Evolutionary conservation across 2,797 vertebrate genomes (phyloP).

Genomic region (Craterocephalus amniculus): DNA sequence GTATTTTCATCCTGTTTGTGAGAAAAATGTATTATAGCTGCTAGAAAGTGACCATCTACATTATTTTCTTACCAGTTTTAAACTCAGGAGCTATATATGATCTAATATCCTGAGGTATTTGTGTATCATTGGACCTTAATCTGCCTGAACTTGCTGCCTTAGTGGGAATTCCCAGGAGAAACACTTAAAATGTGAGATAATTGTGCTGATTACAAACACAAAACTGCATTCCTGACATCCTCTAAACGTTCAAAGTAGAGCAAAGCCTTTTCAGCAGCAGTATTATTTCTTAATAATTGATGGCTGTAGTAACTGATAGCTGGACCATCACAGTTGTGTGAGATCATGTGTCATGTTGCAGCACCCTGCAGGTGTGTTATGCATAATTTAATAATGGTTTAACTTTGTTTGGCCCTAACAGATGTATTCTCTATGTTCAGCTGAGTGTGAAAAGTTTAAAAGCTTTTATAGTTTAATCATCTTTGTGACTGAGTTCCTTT

Average conservation of each 20-base stretch:
- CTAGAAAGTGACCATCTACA: constrained; percentile 8
- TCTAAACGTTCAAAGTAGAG: constrained; percentile 53
- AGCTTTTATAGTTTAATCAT: constrained; percentile 8
- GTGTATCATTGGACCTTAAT: constrained; percentile 3
- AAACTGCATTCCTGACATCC: background rate
- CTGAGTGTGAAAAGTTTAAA: constrained; percentile 5
- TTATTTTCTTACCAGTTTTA: background rate
- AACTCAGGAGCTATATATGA: constrained; percentile 6
- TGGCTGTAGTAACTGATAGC: constrained; percentile 57
- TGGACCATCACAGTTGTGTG: constrained; percentile 43
- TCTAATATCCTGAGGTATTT: constrained; percentile 16
- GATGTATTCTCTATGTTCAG: background rate
- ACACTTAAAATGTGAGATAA: background rate
- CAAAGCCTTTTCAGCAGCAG: constrained; percentile 21
- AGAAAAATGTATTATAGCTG: background rate
- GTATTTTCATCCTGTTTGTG: constrained; percentile 11
- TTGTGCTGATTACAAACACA: constrained; percentile 1
- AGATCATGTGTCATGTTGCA: constrained; percentile 63
- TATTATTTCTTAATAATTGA: constrained; percentile 67
- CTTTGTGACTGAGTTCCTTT: background rate
- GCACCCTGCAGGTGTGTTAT: constrained; percentile 31
- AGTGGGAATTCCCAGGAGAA: background rate
- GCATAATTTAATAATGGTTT: constrained; percentile 62
- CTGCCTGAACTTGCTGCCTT: constrained; percentile 14
- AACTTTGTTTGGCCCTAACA: constrained; percentile 31